Percentiles rank a stretch among this genome's conserved stretches.
phyloP scores from a whole-genome alignment of 2,888 invertebrate species.

The Latrodectus hesperus region DNA sequence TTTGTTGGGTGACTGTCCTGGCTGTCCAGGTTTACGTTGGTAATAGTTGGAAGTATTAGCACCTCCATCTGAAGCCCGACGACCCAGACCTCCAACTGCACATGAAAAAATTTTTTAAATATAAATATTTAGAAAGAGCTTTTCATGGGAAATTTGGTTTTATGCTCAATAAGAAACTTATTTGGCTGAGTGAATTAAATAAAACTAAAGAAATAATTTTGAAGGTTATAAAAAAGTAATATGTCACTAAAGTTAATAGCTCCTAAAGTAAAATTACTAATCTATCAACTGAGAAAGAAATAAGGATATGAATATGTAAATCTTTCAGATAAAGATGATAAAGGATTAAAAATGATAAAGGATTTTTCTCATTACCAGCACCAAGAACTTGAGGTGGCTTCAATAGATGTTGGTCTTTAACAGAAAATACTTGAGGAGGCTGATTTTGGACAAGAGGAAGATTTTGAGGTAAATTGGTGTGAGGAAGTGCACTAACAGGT shows the following conservation, averaged over 20 bases:
- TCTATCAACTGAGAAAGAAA: no score
- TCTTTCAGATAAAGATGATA: no score
- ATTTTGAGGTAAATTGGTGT: conserved; percentile 89
- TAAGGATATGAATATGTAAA: no score
- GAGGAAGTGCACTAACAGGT: conserved; percentile 79
- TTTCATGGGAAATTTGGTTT: not conserved
- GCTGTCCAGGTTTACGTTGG: conserved; percentile 77
- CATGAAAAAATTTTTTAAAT: conserved; percentile 21
- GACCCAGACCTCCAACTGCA: conserved; percentile 77
- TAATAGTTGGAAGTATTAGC: conserved; percentile 87
- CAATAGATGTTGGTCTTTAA: conserved; percentile 93
- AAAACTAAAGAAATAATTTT: no score
- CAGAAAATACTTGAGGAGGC: conserved; percentile 88
- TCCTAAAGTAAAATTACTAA: no score
- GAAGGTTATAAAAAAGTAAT: no score
- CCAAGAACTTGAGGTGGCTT: conserved; percentile 92
- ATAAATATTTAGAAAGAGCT: not conserved
- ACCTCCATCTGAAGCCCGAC: conserved; percentile 96
- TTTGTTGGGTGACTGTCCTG: conserved; percentile 79
- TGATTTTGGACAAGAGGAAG: conserved; percentile 88
- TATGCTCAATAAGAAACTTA: no score
- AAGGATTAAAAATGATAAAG: no score
- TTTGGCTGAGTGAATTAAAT: no score
- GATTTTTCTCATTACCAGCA: conserved; percentile 74
- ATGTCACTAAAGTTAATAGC: no score